Evolutionary conservation across 92 coral and sea anemone genomes (phyloP), one percentile per base, ranked within the genome.

Genomic region (Phenganax stokvisi): DNA sequence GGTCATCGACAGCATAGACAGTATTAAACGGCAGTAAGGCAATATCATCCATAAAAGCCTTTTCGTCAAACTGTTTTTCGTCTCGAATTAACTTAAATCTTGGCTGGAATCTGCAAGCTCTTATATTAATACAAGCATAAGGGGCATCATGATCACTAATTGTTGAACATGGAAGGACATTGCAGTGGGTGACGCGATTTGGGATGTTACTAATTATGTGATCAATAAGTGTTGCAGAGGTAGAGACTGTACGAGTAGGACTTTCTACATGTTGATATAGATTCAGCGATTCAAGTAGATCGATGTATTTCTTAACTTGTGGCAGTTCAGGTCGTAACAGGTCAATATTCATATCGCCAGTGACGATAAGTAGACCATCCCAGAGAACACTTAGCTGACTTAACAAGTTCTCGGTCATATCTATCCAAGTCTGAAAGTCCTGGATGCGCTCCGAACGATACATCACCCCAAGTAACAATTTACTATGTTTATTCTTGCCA

Each of bases 401-500:
- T 51, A 76, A 76, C 63, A 76, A 25, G 81, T 76, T 76, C 63
- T 76, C 81, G 66, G 81, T 76, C 44, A 16, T 56, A 66, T 76
- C 81, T 66, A 76, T 56, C 81, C 65, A 76, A 52, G 81, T 76
- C 81, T 76, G 81, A 63, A 77, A 77, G 65, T 58, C 81, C 72
- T 57, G 52, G 17, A 58, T 57, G 72, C 20, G 54, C 72, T 77
- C 71, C 68, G 81, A 77, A 57, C 81, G 72, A 54, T 77, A 77
- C 54, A 58, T 31, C 65, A 77, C 72, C 60, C 17, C 81, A 56
- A 77, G 81, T 68, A 77, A 68, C 64, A 77, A 54, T 58, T 77
- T 77, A 77, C 81, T 77, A 55, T 57, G 72, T 77, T 77, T 77
- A 56, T 58, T 77, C 68, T 55, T 52, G 20, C 54, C 81, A 53